phyloP scores from a whole-genome alignment of 92 coral and sea anemone genomes.

The Palythoa heliodiscus region DNA sequence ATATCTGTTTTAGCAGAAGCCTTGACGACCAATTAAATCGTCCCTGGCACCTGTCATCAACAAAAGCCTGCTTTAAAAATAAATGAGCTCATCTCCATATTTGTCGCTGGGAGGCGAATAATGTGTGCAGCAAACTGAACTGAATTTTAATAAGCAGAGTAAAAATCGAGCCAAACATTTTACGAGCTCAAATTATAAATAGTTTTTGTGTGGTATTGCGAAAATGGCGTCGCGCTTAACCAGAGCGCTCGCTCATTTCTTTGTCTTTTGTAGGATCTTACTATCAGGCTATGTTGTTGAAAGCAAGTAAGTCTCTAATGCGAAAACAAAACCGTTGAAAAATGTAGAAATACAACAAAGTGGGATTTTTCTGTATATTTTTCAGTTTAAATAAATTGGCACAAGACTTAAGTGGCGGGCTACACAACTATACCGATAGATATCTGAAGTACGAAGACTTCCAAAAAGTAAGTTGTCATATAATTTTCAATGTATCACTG shows the following conservation, averaged over 20 bases:
- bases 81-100: conserved; percentile 90
- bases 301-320: conserved; percentile 33
- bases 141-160: conserved; percentile 61
- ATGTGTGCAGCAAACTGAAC: conserved; percentile 78
- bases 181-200: conserved; percentile 59
- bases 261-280: conserved; percentile 51
- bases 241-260: conserved; percentile 65
- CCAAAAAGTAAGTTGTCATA: conserved; percentile 55
- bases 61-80: conserved; percentile 80
- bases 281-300: conserved; percentile 18
- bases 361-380: conserved; percentile 52
- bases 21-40: conserved; percentile 64
- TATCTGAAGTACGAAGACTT: conserved; percentile 54
- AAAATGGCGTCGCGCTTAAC: conserved; percentile 64
- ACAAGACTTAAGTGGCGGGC: conserved; percentile 22
- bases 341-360: conserved; percentile 29
- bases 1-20: conserved; percentile 1
- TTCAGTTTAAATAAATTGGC: conserved; percentile 62
- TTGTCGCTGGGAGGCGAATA: conserved; percentile 88
- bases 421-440: conserved; percentile 33
- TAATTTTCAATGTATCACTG: conserved; percentile 34
- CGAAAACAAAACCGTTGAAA: conserved; percentile 3
- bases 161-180: conserved; percentile 44
- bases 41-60: conserved; percentile 68
- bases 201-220: conserved; percentile 35